phyloP scores from a whole-genome alignment of 2,113 vertebrate species.

The Sclerurus mexicanus region DNA sequence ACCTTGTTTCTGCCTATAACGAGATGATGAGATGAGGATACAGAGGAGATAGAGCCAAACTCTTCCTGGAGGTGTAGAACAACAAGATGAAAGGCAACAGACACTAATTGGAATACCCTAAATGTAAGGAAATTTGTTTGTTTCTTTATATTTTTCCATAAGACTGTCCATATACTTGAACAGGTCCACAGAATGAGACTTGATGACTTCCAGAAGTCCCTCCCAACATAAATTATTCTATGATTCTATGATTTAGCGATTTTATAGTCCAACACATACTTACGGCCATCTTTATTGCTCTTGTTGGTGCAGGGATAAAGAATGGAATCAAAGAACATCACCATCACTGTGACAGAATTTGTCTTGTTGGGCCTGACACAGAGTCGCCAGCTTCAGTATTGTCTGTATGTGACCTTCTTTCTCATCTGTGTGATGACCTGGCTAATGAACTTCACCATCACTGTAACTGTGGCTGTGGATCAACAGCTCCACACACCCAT shows the following conservation, averaged over 20 bases:
- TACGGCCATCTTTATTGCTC: neutral
- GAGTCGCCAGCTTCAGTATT: neutral
- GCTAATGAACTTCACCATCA: neutral
- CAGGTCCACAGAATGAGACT: too few species aligned
- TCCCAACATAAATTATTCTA: neutral
- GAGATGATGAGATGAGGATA: too few species aligned
- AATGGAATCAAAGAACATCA: neutral
- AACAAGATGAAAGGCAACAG: too few species aligned
- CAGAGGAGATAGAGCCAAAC: too few species aligned
- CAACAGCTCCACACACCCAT: neutral
- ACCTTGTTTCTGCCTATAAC: too few species aligned
- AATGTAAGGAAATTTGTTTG: too few species aligned
- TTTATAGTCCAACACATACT: neutral
- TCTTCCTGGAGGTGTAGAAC: too few species aligned
- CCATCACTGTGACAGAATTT: neutral
- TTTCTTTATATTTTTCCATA: too few species aligned
- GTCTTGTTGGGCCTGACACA: neutral
- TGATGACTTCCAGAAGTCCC: too few species aligned
- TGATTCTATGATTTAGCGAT: neutral
- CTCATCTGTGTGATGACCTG: neutral
- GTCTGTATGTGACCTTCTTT: neutral
- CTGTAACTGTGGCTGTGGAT: neutral
- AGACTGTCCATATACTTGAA: too few species aligned
- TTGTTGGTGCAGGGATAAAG: neutral
- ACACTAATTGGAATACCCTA: too few species aligned